Evolutionary conservation across 2,888 invertebrate genomes (phyloP).

Genomic region (Neoitamus cyanurus): DNA sequence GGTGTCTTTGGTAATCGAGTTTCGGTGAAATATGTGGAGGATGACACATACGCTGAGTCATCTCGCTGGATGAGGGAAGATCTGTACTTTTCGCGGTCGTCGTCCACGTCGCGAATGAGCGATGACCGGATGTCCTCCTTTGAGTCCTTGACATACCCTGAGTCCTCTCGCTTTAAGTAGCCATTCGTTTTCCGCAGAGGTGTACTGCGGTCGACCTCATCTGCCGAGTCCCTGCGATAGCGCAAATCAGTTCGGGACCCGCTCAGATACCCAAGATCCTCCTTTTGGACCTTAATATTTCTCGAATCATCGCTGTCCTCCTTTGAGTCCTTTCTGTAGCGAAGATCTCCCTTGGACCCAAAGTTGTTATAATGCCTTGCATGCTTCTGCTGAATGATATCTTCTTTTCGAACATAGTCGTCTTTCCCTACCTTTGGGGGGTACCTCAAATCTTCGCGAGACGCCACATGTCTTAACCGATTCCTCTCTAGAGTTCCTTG

Average conservation of each 20-base stretch:
- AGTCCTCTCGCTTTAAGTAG: slow-evolving; percentile 57
- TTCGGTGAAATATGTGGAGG: slow-evolving; percentile 71
- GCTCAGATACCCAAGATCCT: slow-evolving; percentile 58
- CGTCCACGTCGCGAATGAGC: slow-evolving; percentile 67
- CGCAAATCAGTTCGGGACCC: slow-evolving; percentile 60
- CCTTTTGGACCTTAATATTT: slow-evolving; percentile 59
- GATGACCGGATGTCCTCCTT: slow-evolving; percentile 63
- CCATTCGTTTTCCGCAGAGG: slow-evolving; percentile 54
- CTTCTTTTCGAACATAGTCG: slow-evolving; percentile 63
- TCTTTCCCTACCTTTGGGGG: slow-evolving; percentile 52
- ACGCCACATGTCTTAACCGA: slow-evolving; percentile 59
- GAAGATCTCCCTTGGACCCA: slow-evolving; percentile 61
- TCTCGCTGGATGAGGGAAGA: slow-evolving; percentile 69
- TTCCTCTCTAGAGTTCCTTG: slow-evolving; percentile 65
- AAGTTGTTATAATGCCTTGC: slow-evolving; percentile 56
- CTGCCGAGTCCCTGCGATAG: slow-evolving; percentile 57
- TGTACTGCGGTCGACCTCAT: slow-evolving; percentile 55
- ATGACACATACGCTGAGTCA: slow-evolving; percentile 71
- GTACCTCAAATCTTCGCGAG: slow-evolving; percentile 54
- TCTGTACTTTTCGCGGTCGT: slow-evolving; percentile 64
- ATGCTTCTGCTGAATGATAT: slow-evolving; percentile 64
- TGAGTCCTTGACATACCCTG: slow-evolving; percentile 58
- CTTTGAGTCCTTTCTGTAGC: slow-evolving; percentile 61
- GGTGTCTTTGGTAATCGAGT: slow-evolving; percentile 69
- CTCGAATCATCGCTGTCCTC: slow-evolving; percentile 63